Conservation (phyloP, 2,797 vertebrate genomes). For the Pteronotus mesoamericanus region DNA sequence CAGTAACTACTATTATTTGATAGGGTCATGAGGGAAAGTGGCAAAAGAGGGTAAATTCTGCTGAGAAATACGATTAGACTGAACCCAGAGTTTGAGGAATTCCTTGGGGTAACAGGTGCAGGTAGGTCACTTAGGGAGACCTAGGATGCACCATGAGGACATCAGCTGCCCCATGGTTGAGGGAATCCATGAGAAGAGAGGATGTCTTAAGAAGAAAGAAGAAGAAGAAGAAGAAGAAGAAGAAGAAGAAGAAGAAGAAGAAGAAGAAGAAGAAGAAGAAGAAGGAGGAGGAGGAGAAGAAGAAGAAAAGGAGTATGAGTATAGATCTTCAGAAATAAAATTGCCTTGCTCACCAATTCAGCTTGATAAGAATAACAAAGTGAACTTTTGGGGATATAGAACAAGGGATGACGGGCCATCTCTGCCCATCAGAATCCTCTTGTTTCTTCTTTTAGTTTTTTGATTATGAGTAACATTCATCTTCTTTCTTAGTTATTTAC, state of each 20-base stretch:
- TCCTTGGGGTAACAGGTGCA: background rate
- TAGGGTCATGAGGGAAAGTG: background rate
- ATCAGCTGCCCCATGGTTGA: background rate
- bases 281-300: background rate
- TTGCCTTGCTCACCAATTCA: background rate
- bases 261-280: background rate
- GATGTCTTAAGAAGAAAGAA: no score
- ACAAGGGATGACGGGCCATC: background rate
- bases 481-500: slow-evolving; percentile 4
- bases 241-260: background rate
- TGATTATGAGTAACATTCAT: background rate
- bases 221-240: background rate
- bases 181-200: background rate
- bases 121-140: background rate
- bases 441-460: background rate
- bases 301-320: background rate
- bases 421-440: background rate
- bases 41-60: background rate
- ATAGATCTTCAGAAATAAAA: background rate
- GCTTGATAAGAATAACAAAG: background rate
- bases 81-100: background rate
- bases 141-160: background rate
- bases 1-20: background rate
- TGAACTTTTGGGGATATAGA: background rate
- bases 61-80: background rate